Conservation (phyloP, 1,140 invertebrate species). For the Drosophila persimilis region DNA sequence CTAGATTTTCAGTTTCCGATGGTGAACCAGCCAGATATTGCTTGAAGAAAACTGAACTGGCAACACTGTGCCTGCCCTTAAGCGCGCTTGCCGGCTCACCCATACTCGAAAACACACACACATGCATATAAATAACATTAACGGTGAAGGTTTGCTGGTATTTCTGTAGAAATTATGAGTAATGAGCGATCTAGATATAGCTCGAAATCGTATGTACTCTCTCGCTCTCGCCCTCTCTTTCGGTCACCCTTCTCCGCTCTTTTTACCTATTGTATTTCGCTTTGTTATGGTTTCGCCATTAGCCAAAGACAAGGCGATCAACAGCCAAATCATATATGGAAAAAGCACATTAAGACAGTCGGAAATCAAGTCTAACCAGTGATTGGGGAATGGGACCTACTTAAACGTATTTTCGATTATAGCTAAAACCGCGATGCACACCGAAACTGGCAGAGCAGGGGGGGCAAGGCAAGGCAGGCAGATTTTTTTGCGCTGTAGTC, state of each 20-base stretch:
- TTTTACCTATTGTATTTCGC: background rate
- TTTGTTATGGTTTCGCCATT: constrained; percentile 27
- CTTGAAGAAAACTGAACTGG: constrained; percentile 1
- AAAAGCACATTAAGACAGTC: constrained; percentile 50
- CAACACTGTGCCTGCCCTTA: constrained; percentile 22
- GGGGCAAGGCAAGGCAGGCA: constrained; percentile 1
- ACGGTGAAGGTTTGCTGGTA: constrained; percentile 11
- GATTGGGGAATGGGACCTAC: constrained; percentile 19
- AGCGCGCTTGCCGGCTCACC: constrained; percentile 35
- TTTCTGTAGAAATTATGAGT: constrained; percentile 60
- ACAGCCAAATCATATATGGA: constrained; percentile 41
- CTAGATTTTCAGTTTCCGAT: no score
- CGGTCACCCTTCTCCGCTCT: background rate
- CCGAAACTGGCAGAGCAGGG: constrained; percentile 40
- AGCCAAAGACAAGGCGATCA: constrained; percentile 17
- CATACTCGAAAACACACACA: background rate
- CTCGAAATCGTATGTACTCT: constrained; percentile 31
- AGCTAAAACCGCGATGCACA: constrained; percentile 39
- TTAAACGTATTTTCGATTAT: constrained; percentile 51
- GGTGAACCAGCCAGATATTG: no score
- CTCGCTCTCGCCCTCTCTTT: background rate
- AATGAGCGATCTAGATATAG: constrained; percentile 67
- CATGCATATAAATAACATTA: constrained; percentile 31
- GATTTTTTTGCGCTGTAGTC: constrained; percentile 22
- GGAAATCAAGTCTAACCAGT: constrained; percentile 38